Evolutionary conservation across 30 jellyfish, hydroid and myxozoan genomes (phyloP).

Genomic region (Sanderia malayensis): DNA sequence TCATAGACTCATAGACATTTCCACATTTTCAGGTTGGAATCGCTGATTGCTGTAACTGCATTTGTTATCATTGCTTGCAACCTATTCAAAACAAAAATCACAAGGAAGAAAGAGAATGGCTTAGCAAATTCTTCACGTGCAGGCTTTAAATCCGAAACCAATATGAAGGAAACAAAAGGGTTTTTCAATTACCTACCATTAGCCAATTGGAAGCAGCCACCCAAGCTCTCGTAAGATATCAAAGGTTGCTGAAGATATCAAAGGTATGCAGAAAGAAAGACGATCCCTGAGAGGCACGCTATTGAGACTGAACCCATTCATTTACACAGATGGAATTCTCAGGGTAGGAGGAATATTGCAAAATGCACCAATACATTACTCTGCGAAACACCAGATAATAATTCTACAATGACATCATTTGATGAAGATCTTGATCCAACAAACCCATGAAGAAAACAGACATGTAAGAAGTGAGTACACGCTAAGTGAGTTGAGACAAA

Average conservation of each 20-base stretch:
- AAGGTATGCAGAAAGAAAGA: neutral
- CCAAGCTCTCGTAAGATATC: no score
- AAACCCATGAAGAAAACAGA: neutral
- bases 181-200: no score
- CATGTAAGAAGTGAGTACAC: constrained; percentile 23
- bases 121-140: no score
- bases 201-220: no score
- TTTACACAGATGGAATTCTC: constrained; percentile 2
- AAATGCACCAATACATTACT: neutral
- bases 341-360: constrained; percentile 27
- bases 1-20: no score
- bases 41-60: no score
- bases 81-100: no score
- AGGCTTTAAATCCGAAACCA: no score
- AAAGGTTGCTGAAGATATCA: neutral
- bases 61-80: no score
- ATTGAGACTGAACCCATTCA: neutral
- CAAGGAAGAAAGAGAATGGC: no score
- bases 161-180: no score
- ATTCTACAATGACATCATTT: neutral
- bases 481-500: constrained; percentile 2
- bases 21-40: no score
- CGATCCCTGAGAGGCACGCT: neutral
- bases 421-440: neutral
- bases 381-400: constrained; percentile 11